Base-by-base conservation (phyloP, 2,797 vertebrate genomes). In the Bradypus variegatus region DNA sequence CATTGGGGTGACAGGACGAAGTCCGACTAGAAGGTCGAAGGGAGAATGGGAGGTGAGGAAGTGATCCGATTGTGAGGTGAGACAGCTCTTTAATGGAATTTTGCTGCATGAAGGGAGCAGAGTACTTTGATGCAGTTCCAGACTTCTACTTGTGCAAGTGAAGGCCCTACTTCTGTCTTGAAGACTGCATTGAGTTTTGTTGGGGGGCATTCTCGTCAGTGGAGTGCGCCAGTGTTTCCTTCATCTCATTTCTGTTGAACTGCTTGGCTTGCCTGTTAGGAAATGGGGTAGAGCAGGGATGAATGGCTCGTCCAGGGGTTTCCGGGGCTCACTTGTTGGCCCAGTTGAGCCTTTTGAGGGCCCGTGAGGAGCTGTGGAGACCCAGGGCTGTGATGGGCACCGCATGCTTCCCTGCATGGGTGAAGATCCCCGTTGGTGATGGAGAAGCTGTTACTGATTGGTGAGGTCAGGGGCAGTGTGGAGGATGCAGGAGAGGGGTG, bases 131-230 rank as follows among this genome's bases (percentile, higher is more conserved):
- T 60, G 3, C 29, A 2, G 1, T 3, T 58, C 31, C 41, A 6
- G 1, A 7, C 8, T 41, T 6, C 25, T 13, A 4, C 53, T 16
- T 2, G n/a, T 12, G 5, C 16, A 1, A 0, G 19, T 7, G 60
- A 11, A 25, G 58, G 1, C 1, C 9, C 25, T 25, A 4, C 10
- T 0, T 33, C 55, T 33, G 16, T 36, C 38, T 38, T 18, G 6
- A 7, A 58, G 69, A 3, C 45, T 0, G 45, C 5, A 5, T 41
- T 58, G 36, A 29, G 7, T 19, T 53, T 19, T 33, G 36, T 3
- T 3, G 0, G 1, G 11, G 9, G 62, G 25, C 10, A 18, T 6
- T 80, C 83, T 16, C 2, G 8, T n/a, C 15, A 1, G 19, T 16
- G 13, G 64, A 16, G 36, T 2, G 31, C 1, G 0, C 7, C 41